These are phyloP conservation scores for Corythornis leucogaster DNA, from an alignment of 2,797 vertebrate genomes.

Conservation along the genomic window DNA sequence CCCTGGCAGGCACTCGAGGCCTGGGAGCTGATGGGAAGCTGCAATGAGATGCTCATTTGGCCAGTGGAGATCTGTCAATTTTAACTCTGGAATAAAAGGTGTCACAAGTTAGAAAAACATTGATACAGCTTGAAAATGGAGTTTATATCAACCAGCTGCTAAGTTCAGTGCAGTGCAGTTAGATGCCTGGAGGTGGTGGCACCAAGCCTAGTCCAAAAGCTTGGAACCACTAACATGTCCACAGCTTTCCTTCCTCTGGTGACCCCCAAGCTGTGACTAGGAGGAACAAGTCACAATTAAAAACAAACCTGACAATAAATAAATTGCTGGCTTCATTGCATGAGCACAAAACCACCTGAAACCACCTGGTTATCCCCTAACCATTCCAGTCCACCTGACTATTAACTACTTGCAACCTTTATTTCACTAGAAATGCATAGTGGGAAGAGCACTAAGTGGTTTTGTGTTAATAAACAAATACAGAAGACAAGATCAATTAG, in stretches of 20 bases:
- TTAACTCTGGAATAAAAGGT: not conserved
- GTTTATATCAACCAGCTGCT: not conserved
- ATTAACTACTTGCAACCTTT: not conserved
- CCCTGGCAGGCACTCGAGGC: not conserved
- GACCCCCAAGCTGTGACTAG: not conserved
- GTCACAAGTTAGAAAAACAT: not conserved
- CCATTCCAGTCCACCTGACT: not conserved
- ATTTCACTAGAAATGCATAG: not conserved
- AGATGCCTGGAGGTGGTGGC: not conserved
- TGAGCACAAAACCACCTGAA: not conserved
- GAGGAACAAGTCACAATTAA: not conserved
- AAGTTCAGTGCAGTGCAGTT: not conserved
- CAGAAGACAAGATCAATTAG: slow-evolving; percentile 50
- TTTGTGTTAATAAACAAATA: slow-evolving; percentile 56
- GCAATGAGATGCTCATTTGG: not conserved
- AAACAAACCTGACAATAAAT: not conserved
- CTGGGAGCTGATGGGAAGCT: not conserved
- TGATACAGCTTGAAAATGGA: not conserved
- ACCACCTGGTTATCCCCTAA: not conserved
- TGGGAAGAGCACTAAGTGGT: not conserved
- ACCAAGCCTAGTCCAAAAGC: not conserved
- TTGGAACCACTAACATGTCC: not conserved
- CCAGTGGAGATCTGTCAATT: not conserved
- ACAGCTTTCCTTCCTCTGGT: not conserved
- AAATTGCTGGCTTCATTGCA: not conserved